Evolutionary conservation across 2,888 invertebrate genomes (phyloP), one percentile per base, ranked within the genome.

Genomic region (Trissolcus brochymenae): DNA sequence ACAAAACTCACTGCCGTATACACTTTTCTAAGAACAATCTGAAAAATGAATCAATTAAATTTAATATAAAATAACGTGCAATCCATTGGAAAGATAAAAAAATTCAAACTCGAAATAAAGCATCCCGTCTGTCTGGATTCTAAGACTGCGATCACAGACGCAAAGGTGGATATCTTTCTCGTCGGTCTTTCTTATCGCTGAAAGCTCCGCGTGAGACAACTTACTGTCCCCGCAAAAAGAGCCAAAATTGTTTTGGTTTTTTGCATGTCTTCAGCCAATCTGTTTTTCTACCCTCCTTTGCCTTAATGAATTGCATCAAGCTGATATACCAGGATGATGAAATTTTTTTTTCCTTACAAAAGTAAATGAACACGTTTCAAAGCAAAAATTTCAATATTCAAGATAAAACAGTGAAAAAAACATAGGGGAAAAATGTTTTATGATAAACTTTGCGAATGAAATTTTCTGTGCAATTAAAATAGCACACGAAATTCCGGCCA

Each of bases 91-190:
- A 11, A 35, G 35, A 35, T 35, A 35, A 35, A 35, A 19, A 35
- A 35, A 35, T 35, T 66, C 51, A 6, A 43, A 40, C 70, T 65
- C 50, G 50, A 60, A 76, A 62, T 76, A 76, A 76, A 71, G 57
- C 50, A 76, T 62, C 66, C 25, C 25, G 56, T 61, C 56, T 55
- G 65, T 64, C 75, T 59, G 68, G 64, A 76, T 76, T 65, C 51
- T 41, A 65, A 65, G 16, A 71, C 71, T 50, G 56, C 61, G 65
- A 66, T 64, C 62, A 57, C 68, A 81, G 79, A 78, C 80, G 76
- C 74, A 79, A 78, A 73, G 72, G 76, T 74, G 78, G 78, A 77
- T 80, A 80, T 78, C 81, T 61, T 68, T 68, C 60, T 68, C 59
- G 29, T 4, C 60, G 35, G 54, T 46, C 35, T 25, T 4, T 49